phyloP scores from a whole-genome alignment of 2,113 vertebrate genomes.

The Percopsis transmontana region DNA sequence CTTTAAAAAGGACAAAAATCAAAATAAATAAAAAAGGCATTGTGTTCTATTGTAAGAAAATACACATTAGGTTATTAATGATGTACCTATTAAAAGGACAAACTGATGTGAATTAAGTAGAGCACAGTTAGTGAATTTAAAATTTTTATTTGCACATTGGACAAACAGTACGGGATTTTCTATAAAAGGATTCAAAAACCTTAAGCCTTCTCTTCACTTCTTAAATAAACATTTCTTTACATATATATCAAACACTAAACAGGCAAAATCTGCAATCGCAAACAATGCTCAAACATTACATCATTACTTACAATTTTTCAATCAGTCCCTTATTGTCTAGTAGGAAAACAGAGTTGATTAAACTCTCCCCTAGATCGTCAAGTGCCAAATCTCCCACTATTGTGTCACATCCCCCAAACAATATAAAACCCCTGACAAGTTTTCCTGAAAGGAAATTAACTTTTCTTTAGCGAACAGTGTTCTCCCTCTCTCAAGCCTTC shows the following conservation, averaged over 20 bases:
- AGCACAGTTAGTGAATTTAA: neutral
- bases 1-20: too few species aligned
- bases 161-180: constrained; percentile 47
- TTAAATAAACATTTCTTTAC: constrained; percentile 44
- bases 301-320: constrained; percentile 34
- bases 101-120: too few species aligned
- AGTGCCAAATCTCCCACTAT: constrained; percentile 40
- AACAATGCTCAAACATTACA: constrained; percentile 30
- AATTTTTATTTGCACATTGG: constrained; percentile 68
- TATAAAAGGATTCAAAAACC: constrained; percentile 55
- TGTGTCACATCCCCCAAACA: constrained; percentile 20
- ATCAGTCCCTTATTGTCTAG: constrained; percentile 16
- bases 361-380: constrained; percentile 48
- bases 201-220: constrained; percentile 50
- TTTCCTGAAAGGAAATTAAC: constrained; percentile 21
- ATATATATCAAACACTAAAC: constrained; percentile 47
- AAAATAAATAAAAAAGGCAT: too few species aligned
- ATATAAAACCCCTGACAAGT: constrained; percentile 22
- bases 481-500: constrained; percentile 14
- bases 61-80: too few species aligned
- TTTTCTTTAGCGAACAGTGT: constrained; percentile 28
- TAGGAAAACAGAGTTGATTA: constrained; percentile 44
- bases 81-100: too few species aligned
- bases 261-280: constrained; percentile 32
- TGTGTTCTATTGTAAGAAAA: too few species aligned